Conservation (phyloP, 2,797 vertebrate species). For the Liasis olivaceus region DNA sequence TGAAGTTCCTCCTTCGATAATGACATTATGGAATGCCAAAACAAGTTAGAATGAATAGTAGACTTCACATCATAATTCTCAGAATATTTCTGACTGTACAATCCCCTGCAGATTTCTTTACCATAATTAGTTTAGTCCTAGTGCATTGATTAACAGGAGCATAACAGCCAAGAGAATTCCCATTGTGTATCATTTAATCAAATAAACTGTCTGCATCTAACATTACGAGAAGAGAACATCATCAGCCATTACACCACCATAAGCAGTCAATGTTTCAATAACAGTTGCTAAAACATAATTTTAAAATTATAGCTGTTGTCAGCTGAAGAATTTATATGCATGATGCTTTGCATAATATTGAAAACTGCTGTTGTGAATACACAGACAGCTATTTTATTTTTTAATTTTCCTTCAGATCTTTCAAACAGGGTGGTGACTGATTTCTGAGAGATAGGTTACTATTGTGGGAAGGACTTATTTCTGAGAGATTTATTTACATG, state of each 20-base stretch:
- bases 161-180: background rate
- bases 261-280: conserved; percentile 63
- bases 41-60: conserved; percentile 13
- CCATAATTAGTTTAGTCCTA: conserved; percentile 19
- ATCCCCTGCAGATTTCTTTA: conserved; percentile 16
- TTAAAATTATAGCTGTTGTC: conserved; percentile 65
- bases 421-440: conserved; percentile 56
- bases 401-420: conserved; percentile 58
- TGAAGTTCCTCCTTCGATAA: background rate
- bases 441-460: background rate
- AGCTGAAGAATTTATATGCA: conserved; percentile 60
- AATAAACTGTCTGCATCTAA: conserved; percentile 45
- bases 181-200: conserved; percentile 35
- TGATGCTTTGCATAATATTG: conserved; percentile 61
- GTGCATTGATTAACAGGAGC: conserved; percentile 2
- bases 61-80: background rate
- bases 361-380: conserved; percentile 56
- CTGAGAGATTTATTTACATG: background rate
- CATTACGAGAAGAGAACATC: conserved; percentile 43
- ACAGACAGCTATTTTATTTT: conserved; percentile 65
- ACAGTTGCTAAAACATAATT: conserved; percentile 48
- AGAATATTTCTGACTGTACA: background rate
- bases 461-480: conserved; percentile 48
- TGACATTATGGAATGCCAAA: background rate
- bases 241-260: conserved; percentile 58